These are phyloP conservation scores for Spea bombifrons DNA, from an alignment of 2,113 vertebrate genomes.

Conservation along the genomic window DNA sequence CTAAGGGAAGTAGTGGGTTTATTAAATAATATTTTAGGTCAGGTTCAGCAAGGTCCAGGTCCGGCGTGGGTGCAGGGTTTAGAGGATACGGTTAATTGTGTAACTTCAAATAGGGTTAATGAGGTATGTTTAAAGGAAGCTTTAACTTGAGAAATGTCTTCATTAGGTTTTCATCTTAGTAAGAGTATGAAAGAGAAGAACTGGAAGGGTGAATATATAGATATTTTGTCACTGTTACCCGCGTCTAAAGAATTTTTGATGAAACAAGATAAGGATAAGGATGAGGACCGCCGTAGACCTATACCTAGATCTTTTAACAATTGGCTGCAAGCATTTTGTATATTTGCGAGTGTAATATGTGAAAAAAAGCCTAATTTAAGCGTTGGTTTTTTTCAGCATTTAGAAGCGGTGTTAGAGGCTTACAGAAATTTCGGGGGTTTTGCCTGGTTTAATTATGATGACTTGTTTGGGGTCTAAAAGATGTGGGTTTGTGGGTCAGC, in stretches of 20 bases:
- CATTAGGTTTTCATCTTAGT: too few relatives aligned
- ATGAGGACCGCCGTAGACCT: not conserved
- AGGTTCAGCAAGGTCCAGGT: too few relatives aligned
- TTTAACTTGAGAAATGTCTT: too few relatives aligned
- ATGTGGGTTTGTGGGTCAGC: too few relatives aligned
- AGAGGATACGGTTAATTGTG: too few relatives aligned
- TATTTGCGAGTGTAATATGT: not conserved
- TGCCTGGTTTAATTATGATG: not conserved
- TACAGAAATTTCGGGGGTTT: not conserved
- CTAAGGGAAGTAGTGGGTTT: too few relatives aligned
- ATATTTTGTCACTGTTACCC: not conserved
- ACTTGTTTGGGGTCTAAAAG: not conserved
- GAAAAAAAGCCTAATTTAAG: not conserved
- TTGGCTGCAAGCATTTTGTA: not conserved
- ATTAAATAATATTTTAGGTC: too few relatives aligned
- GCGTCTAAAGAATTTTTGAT: not conserved
- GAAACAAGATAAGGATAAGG: not conserved
- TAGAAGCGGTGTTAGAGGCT: not conserved
- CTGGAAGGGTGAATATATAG: not conserved
- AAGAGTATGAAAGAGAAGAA: not conserved
- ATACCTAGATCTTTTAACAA: not conserved
- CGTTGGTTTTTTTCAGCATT: not conserved
- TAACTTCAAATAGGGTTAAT: too few relatives aligned
- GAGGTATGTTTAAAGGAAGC: too few relatives aligned
- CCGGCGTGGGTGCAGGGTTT: too few relatives aligned